Evolutionary conservation across 2,888 invertebrate genomes (phyloP), one percentile per base, ranked within the genome.

Genomic region (Amblyjoppa fuscipennis): DNA sequence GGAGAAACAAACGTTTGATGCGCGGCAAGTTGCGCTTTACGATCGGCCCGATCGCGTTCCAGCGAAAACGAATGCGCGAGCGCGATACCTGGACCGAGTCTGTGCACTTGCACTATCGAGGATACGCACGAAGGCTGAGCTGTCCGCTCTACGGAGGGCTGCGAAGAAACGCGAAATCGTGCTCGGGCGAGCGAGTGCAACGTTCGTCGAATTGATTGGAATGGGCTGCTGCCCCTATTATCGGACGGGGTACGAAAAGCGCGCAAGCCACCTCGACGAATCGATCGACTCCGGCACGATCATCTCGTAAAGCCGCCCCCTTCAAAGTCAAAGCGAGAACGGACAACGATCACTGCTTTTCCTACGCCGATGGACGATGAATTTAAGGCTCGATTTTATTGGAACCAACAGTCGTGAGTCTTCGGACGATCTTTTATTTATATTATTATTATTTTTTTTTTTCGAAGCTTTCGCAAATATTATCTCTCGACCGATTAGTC

Each of bases 171-270:
- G 70, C 75, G 84, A 83, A 66, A 66, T 79, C 56, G 59, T 53
- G 64, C 59, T 80, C 70, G 79, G 45, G 68, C 69, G 59, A 34
- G 83, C 61, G 59, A 69, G 59, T 75, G 70, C 71, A 84, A 81
- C 84, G 79, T 73, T 56, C 78, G 82, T 82, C 85, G 87, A 88
- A 89, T 90, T 89, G 88, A 90, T 90, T 88, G 89, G 88, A 88
- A 88, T 80, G 84, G 82, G 81, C 16, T 25, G 45, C 4, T 9
- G 86, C 64, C 76, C 74, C 74, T 82, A 85, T 88, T 87, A 87
- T 78, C 78, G 85, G 84, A 88, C 79, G 84, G 81, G 71, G 51
- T 38, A 69, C 45, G 70, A 25, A 76, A 31, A 68, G 38, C 64
- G 74, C 56, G 74, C 61, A 56, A 77, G 53, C 70, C 68, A 64